Conservation (phyloP, 1,140 invertebrate genomes). For the Tachypleus tridentatus region DNA sequence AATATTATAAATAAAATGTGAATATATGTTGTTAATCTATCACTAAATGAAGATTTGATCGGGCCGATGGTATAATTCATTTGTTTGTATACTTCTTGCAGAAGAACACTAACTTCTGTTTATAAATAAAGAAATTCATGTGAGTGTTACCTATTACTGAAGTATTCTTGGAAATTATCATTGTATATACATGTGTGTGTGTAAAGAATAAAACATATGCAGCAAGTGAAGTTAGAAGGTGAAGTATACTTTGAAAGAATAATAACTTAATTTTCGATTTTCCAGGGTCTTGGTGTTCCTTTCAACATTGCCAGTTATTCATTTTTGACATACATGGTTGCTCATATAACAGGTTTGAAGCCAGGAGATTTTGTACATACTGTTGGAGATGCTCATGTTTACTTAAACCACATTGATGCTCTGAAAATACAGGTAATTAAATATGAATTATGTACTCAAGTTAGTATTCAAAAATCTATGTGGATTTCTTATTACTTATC, state of each 20-base stretch:
- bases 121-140: too few species aligned
- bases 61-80: too few species aligned
- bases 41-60: too few species aligned
- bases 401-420: slow-evolving; percentile 79
- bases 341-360: slow-evolving; percentile 79
- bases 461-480: background rate
- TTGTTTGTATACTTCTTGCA: too few species aligned
- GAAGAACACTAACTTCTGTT: too few species aligned
- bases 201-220: too few species aligned
- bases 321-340: slow-evolving; percentile 89
- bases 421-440: slow-evolving; percentile 57
- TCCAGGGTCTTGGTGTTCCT: slow-evolving; percentile 81
- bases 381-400: slow-evolving; percentile 93
- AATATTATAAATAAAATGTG: too few species aligned
- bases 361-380: slow-evolving; percentile 94
- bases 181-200: too few species aligned
- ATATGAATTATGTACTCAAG: background rate
- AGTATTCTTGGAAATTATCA: too few species aligned
- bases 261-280: slow-evolving; percentile 6
- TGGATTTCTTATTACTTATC: background rate
- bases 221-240: too few species aligned
- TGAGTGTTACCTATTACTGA: too few species aligned
- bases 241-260: background rate
- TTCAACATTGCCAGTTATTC: slow-evolving; percentile 99
- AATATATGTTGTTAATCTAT: too few species aligned